phyloP scores from a whole-genome alignment of 2,888 invertebrate species.

The Leptinotarsa rubiginosa region DNA sequence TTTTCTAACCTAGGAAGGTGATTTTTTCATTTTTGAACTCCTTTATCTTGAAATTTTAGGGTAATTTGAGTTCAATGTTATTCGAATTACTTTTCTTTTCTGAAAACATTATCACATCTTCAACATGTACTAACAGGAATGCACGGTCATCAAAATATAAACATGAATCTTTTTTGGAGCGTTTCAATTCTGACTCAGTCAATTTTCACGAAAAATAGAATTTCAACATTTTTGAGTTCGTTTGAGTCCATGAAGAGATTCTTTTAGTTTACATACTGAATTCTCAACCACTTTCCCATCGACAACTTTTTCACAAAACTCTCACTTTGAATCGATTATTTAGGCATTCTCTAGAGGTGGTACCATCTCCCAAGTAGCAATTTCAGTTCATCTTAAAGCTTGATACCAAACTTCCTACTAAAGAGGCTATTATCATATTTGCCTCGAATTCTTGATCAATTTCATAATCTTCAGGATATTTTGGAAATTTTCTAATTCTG shows the following conservation, averaged over 20 bases:
- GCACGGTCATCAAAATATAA: slow-evolving; percentile 26
- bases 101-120: slow-evolving; percentile 34
- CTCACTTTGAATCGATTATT: slow-evolving; percentile 42
- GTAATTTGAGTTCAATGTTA: not conserved
- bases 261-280: slow-evolving; percentile 28
- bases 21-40: slow-evolving; percentile 15
- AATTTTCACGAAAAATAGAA: slow-evolving; percentile 21
- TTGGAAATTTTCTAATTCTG: not conserved
- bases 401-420: not conserved
- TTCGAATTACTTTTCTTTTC: not conserved
- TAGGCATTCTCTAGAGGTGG: slow-evolving; percentile 27
- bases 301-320: slow-evolving; percentile 36
- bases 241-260: slow-evolving; percentile 29
- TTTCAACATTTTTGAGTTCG: slow-evolving; percentile 34
- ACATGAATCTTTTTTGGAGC: slow-evolving; percentile 26
- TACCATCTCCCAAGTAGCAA: slow-evolving; percentile 38
- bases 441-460: not conserved
- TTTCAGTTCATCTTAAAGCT: slow-evolving; percentile 28
- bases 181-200: slow-evolving; percentile 6
- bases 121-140: slow-evolving; percentile 31
- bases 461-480: not conserved
- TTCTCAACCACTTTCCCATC: slow-evolving; percentile 7
- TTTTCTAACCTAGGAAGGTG: slow-evolving; percentile 11
- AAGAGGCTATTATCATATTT: not conserved
- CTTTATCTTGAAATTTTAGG: not conserved